phyloP scores from a whole-genome alignment of 2,113 vertebrate genomes.

The Smithornis capensis region DNA sequence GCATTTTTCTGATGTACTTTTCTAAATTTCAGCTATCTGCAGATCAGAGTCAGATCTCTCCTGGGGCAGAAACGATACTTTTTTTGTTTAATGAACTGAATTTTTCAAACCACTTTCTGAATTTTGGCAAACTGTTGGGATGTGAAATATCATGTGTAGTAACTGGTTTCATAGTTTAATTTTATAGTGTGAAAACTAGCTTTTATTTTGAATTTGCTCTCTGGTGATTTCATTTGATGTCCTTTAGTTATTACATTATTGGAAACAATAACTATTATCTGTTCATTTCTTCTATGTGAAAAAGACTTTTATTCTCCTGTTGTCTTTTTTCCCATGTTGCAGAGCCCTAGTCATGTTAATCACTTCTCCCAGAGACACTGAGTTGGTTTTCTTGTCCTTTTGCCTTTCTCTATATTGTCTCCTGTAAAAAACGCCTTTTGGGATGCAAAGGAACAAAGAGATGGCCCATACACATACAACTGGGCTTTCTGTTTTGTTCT shows the following conservation, averaged over 20 bases:
- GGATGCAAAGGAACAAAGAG: background rate
- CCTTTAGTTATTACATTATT: background rate
- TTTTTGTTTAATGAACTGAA: background rate
- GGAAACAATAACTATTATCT: background rate
- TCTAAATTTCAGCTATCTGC: background rate
- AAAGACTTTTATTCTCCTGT: background rate
- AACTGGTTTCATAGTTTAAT: background rate
- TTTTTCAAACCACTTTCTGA: background rate
- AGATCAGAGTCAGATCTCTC: background rate
- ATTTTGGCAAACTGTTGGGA: background rate
- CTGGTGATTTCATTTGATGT: background rate
- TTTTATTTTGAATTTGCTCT: background rate
- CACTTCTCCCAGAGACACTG: background rate
- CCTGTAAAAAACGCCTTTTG: background rate
- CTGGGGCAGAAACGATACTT: background rate
- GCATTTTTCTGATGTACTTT: background rate
- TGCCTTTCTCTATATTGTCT: background rate
- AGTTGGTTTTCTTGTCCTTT: background rate
- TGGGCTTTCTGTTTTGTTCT: slow-evolving; percentile 25
- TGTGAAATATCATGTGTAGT: background rate
- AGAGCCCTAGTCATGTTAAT: background rate
- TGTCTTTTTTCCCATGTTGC: background rate
- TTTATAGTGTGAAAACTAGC: background rate
- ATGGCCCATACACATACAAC: background rate
- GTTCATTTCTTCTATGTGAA: background rate